Evolutionary conservation across 2,888 invertebrate species (phyloP).

Genomic region (Archips crataeganus): DNA sequence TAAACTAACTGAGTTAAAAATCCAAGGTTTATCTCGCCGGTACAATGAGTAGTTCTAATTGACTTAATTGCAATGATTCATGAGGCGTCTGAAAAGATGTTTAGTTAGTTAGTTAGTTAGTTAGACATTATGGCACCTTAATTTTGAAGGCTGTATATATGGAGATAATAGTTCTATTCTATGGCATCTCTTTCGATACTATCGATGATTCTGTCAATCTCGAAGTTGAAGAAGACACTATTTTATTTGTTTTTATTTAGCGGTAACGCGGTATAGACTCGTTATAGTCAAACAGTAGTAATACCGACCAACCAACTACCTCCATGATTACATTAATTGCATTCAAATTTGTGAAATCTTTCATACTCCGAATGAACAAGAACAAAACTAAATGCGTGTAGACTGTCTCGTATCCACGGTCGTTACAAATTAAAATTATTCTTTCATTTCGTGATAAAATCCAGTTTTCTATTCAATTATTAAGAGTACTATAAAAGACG

Average conservation of each 20-base stretch:
- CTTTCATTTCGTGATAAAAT: not conserved
- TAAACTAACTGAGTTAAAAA: not conserved
- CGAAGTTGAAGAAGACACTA: not conserved
- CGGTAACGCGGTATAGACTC: no score
- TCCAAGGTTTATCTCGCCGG: not conserved
- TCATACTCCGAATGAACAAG: not conserved
- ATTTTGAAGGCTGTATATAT: not conserved
- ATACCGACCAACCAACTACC: no score
- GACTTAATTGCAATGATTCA: slow-evolving; percentile 2
- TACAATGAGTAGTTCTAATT: not conserved
- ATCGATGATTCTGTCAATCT: not conserved
- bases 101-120: not conserved
- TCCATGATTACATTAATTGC: no score
- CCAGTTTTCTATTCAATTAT: not conserved
- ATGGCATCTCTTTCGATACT: not conserved
- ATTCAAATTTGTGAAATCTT: no score
- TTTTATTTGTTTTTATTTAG: not conserved
- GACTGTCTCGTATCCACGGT: not conserved
- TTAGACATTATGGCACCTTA: not conserved
- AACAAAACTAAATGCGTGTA: slow-evolving; percentile 1
- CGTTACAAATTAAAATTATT: not conserved
- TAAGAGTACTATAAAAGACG: not conserved
- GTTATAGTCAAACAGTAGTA: no score
- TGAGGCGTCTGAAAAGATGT: not conserved
- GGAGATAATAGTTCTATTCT: no score